phyloP scores from a whole-genome alignment of 2,797 vertebrate species.

The Taeniopygia guttata region DNA sequence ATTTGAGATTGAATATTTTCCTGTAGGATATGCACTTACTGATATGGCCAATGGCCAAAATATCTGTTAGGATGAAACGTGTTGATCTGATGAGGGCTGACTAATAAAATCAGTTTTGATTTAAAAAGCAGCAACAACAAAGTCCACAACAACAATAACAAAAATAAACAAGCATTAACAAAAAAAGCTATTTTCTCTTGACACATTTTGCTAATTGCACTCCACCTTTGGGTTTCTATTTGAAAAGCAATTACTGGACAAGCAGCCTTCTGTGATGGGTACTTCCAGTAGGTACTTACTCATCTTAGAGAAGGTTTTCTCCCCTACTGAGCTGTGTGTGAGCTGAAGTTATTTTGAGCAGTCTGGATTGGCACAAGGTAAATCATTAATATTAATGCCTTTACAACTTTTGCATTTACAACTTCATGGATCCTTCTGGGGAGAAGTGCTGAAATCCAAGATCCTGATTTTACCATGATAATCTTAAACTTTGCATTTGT shows the following conservation, averaged over 20 bases:
- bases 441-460: not conserved
- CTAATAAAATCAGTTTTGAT: not conserved
- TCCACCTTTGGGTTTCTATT: not conserved
- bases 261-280: not conserved
- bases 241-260: not conserved
- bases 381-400: not conserved
- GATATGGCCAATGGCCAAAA: not conserved
- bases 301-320: not conserved
- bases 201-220: not conserved
- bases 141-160: not conserved
- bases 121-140: not conserved
- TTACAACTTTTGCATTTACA: not conserved
- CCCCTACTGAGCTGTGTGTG: not conserved
- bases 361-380: not conserved
- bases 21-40: not conserved
- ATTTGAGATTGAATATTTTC: not conserved
- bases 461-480: not conserved
- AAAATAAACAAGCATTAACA: not conserved
- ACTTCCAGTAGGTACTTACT: not conserved
- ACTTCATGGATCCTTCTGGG: not conserved
- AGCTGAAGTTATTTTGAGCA: not conserved
- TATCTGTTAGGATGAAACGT: accelerated
- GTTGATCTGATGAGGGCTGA: not conserved
- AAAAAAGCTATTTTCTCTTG: not conserved
- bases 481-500: not conserved